Percentiles rank a stretch among this genome's conserved stretches.
phyloP scores from a whole-genome alignment of 1,140 invertebrate species.

The Proctacanthus coquilletti region DNA sequence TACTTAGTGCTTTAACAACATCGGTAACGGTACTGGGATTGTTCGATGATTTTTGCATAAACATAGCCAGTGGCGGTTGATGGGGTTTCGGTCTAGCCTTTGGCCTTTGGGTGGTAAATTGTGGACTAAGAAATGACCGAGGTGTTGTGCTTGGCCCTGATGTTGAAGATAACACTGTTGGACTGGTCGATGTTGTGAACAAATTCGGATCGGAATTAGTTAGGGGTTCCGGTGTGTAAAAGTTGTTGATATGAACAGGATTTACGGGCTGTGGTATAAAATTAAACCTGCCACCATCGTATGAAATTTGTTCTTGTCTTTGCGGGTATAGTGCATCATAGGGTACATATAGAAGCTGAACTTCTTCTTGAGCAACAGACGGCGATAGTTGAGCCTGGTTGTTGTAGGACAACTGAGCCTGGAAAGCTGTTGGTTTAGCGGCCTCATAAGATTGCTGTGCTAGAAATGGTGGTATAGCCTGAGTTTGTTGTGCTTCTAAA shows the following conservation, averaged over 20 bases:
- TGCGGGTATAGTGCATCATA: conserved; percentile 50
- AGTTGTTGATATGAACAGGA: conserved; percentile 26
- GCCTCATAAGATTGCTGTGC: conserved; percentile 20
- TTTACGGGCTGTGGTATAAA: conserved; percentile 16
- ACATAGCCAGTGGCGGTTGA: conserved; percentile 66
- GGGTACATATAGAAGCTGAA: conserved; percentile 64
- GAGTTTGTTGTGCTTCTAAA: too few species aligned
- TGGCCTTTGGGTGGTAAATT: conserved; percentile 20
- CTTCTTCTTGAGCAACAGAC: conserved; percentile 43
- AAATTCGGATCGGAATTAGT: conserved; percentile 10
- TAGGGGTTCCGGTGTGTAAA: conserved; percentile 24
- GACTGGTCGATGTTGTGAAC: conserved; percentile 29
- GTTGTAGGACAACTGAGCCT: conserved; percentile 16
- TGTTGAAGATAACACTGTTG: conserved; percentile 32
- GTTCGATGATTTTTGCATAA: conserved; percentile 40
- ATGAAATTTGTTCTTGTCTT: conserved; percentile 14
- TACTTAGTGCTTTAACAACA: conserved; percentile 49
- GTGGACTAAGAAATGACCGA: conserved; percentile 5
- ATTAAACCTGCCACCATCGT: conserved; percentile 30
- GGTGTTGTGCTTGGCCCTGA: conserved; percentile 10
- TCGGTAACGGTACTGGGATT: conserved; percentile 42
- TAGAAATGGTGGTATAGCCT: conserved; percentile 13
- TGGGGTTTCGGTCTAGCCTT: conserved; percentile 48
- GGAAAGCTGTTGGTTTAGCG: conserved; percentile 23
- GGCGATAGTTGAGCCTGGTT: conserved; percentile 12